phyloP scores from a whole-genome alignment of 2,113 vertebrate species.

The Myotis yumanensis region DNA sequence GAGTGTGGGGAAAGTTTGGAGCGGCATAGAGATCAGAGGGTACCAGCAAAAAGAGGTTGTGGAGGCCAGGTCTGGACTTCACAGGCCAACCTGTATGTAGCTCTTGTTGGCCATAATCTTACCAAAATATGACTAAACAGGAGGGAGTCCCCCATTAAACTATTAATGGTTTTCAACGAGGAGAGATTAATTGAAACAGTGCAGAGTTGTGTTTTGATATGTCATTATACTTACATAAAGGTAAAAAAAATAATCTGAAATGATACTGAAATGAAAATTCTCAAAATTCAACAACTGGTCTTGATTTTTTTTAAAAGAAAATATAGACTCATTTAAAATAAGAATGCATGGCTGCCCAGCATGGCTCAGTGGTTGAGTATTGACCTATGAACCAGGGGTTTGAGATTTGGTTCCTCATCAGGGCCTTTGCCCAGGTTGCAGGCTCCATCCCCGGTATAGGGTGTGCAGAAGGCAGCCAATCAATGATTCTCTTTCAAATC shows the following conservation, averaged over 20 bases:
- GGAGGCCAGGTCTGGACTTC: background rate
- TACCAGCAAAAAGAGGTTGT: background rate
- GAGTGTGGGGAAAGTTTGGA: background rate
- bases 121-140: background rate
- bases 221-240: background rate
- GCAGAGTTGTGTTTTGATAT: constrained; percentile 6
- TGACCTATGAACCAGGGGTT: no score
- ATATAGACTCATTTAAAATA: background rate
- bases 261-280: background rate
- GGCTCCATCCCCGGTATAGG: no score
- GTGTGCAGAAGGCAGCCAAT: no score
- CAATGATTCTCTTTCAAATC: no score
- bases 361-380: no score
- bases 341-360: no score
- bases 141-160: background rate
- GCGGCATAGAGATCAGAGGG: background rate
- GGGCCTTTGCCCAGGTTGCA: no score
- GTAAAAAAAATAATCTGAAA: background rate
- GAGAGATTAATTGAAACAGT: background rate
- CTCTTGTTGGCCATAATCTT: no score
- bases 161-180: background rate
- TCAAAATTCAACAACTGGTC: background rate
- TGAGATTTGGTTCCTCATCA: no score
- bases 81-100: background rate
- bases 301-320: background rate